phyloP scores from a whole-genome alignment of 2,113 vertebrate genomes.

The Cnemophilus loriae region DNA sequence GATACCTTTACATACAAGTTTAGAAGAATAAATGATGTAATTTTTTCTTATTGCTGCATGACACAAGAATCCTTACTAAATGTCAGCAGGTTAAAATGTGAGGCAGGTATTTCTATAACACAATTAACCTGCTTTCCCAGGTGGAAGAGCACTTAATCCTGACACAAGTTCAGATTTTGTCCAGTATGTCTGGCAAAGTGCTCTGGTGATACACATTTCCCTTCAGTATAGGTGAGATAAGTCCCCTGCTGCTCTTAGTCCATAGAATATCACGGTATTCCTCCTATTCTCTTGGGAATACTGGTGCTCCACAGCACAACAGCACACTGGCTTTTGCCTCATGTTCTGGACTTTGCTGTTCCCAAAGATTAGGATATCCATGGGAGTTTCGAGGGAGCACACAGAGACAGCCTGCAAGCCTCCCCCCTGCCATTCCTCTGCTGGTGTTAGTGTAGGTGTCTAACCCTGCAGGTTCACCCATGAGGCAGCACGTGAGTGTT shows the following conservation, averaged over 20 bases:
- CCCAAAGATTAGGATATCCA: not conserved
- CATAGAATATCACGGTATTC: fast-evolving
- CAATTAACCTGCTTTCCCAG: not conserved
- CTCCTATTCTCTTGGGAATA: not conserved
- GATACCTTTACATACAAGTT: not conserved
- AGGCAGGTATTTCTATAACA: not conserved
- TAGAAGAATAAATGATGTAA: not conserved
- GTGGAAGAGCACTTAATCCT: not conserved
- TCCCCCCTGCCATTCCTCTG: not conserved
- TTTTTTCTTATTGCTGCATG: not conserved
- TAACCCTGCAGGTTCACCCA: not conserved
- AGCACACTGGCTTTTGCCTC: not conserved
- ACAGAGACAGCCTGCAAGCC: not conserved
- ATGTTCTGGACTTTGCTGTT: not conserved
- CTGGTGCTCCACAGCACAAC: not conserved
- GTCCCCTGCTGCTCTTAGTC: not conserved
- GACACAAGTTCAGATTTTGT: not conserved
- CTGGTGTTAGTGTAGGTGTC: not conserved
- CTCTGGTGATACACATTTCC: not conserved
- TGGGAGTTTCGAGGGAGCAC: not conserved
- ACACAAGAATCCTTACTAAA: not conserved
- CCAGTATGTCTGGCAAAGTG: not conserved
- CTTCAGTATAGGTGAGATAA: not conserved
- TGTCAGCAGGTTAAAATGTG: not conserved
- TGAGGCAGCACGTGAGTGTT: not conserved